A percentile compares a stretch with the other conserved stretches of the same genome.
Evolutionary conservation across 2,797 vertebrate species (phyloP).

Genomic region (Chiroxiphia lanceolata): DNA sequence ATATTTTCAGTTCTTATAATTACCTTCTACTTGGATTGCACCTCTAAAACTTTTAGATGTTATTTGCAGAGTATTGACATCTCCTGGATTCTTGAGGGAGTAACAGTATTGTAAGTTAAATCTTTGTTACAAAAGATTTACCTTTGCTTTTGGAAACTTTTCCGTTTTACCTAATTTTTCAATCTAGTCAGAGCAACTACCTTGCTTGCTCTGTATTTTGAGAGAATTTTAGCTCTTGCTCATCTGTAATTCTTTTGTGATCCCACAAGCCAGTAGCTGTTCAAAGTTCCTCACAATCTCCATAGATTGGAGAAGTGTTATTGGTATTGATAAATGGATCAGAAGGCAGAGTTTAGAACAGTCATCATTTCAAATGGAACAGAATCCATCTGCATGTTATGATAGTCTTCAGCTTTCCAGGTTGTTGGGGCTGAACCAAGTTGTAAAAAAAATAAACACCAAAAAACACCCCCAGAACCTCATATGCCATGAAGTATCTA

Average conservation of each 20-base stretch:
- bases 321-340: not conserved
- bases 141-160: not conserved
- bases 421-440: not conserved
- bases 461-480: not conserved
- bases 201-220: not conserved
- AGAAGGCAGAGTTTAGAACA: not conserved
- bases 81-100: constrained; percentile 45
- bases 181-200: not conserved
- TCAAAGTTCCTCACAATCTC: not conserved
- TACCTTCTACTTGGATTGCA: constrained; percentile 40
- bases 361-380: not conserved
- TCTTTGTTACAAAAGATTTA: not conserved
- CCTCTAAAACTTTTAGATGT: constrained; percentile 25
- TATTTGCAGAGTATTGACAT: not conserved
- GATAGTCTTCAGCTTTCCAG: not conserved
- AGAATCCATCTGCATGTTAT: not conserved
- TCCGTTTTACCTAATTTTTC: not conserved
- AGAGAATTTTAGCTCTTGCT: not conserved
- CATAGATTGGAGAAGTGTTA: not conserved
- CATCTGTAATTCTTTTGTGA: not conserved
- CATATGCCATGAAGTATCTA: not conserved
- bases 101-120: constrained; percentile 43
- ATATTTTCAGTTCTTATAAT: constrained; percentile 41
- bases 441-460: not conserved
- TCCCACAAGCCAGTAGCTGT: not conserved